phyloP scores from a whole-genome alignment of 2,797 vertebrate genomes.

The Phaenicophaeus curvirostris region DNA sequence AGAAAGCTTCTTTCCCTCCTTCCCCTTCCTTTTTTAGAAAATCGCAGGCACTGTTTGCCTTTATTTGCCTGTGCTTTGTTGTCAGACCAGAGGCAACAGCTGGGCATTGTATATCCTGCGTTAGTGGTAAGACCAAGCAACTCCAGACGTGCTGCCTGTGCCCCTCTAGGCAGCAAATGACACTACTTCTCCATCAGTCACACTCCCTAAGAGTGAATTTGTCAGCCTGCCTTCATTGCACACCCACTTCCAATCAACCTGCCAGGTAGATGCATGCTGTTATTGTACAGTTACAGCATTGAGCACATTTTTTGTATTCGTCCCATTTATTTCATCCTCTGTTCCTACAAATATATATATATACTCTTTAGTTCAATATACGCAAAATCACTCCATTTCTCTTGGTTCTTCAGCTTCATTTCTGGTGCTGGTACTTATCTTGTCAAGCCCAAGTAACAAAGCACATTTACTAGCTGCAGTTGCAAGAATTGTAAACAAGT shows the following conservation, averaged over 20 bases:
- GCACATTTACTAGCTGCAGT: not conserved
- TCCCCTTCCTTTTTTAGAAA: not conserved
- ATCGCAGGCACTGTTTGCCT: not conserved
- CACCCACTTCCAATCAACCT: not conserved
- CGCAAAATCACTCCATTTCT: not conserved
- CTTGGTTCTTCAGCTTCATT: not conserved
- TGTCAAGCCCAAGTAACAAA: not conserved
- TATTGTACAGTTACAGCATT: not conserved
- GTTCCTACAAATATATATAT: not conserved
- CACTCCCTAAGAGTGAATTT: not conserved
- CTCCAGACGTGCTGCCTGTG: not conserved
- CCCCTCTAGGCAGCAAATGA: not conserved
- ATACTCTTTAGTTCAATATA: not conserved
- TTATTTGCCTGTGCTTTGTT: not conserved
- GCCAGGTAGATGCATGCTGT: accelerated
- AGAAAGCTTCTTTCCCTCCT: accelerated
- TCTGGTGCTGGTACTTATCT: not conserved
- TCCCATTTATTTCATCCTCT: not conserved
- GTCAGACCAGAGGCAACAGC: not conserved
- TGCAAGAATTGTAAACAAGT: not conserved
- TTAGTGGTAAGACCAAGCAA: not conserved
- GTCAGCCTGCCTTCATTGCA: not conserved
- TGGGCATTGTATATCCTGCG: not conserved
- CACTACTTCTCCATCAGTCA: not conserved
- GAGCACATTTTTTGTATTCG: not conserved